Conservation (phyloP, 2,797 vertebrate species). For the Cirrhinus molitorella region DNA sequence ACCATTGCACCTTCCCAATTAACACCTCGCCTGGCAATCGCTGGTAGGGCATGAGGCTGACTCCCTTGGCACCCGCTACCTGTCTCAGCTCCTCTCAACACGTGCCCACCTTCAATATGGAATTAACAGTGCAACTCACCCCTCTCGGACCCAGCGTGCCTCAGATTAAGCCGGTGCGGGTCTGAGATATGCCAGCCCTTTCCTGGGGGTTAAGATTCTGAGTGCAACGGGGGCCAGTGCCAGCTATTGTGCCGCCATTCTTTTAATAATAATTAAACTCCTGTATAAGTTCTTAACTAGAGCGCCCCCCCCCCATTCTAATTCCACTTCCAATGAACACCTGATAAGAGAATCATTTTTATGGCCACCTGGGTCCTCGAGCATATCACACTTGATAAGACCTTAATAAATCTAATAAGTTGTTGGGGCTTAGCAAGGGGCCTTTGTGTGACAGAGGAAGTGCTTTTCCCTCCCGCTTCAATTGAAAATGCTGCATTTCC, state of each 20-base stretch:
- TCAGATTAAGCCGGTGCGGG: slow-evolving; percentile 94
- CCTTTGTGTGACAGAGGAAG: slow-evolving; percentile 67
- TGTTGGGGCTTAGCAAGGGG: slow-evolving; percentile 70
- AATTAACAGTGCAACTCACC: slow-evolving; percentile 91
- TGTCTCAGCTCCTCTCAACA: slow-evolving; percentile 84
- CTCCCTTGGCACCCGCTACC: slow-evolving; percentile 88
- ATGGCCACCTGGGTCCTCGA: slow-evolving; percentile 88
- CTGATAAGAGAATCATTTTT: slow-evolving; percentile 93
- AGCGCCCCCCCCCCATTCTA: slow-evolving; percentile 83
- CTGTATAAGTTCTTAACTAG: slow-evolving; percentile 93
- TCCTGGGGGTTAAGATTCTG: slow-evolving; percentile 91
- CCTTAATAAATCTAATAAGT: slow-evolving; percentile 79
- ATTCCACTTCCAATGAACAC: slow-evolving; percentile 91
- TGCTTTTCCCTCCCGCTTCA: slow-evolving; percentile 59
- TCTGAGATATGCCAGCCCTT: slow-evolving; percentile 92
- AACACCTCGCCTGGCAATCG: slow-evolving; percentile 94
- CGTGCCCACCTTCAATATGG: slow-evolving; percentile 90
- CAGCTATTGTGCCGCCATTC: slow-evolving; percentile 86
- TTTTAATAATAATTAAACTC: slow-evolving; percentile 99
- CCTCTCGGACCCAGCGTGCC: slow-evolving; percentile 83
- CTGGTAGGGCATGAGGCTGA: slow-evolving; percentile 86
- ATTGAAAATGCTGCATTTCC: slow-evolving; percentile 65
- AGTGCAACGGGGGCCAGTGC: slow-evolving; percentile 85
- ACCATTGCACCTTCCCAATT: slow-evolving; percentile 96
- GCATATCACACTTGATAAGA: slow-evolving; percentile 79